phyloP scores from a whole-genome alignment of 2,888 invertebrate genomes.

The Pilophorus perplexus region DNA sequence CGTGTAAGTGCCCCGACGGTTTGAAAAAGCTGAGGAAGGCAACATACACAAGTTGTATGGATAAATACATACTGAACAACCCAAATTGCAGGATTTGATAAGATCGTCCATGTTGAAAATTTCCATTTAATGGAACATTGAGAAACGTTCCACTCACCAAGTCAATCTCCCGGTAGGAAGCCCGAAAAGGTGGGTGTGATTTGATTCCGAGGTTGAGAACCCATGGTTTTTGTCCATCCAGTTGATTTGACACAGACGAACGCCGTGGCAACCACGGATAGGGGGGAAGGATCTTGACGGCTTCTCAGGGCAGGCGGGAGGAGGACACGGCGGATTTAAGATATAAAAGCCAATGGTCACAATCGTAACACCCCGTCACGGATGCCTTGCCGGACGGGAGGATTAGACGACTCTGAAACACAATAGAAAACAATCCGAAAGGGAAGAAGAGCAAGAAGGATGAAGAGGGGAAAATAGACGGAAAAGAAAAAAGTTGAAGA shows the following conservation, averaged over 20 bases:
- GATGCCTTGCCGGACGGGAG: conserved; percentile 34
- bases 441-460: conserved; percentile 20
- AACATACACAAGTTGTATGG: too few relatives aligned
- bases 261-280: conserved; percentile 8
- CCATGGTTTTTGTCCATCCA: conserved; percentile 40
- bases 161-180: too few relatives aligned
- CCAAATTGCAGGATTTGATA: too few relatives aligned
- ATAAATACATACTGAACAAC: too few relatives aligned
- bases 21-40: too few relatives aligned
- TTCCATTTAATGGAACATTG: too few relatives aligned
- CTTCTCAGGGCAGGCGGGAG: neutral
- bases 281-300: conserved; percentile 1
- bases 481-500: too few relatives aligned
- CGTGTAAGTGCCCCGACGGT: too few relatives aligned
- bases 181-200: conserved; percentile 28
- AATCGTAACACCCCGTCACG: conserved; percentile 40
- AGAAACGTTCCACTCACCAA: too few relatives aligned
- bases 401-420: conserved; percentile 40
- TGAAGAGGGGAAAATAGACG: conserved; percentile 23
- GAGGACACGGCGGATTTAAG: conserved; percentile 34
- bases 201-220: conserved; percentile 35
- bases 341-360: conserved; percentile 40
- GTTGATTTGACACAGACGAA: conserved; percentile 32
- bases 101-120: too few relatives aligned
- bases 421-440: conserved; percentile 36